These are phyloP conservation scores for Villa cingulata DNA, from an alignment of 2,888 invertebrate species.

Conservation along the genomic window DNA sequence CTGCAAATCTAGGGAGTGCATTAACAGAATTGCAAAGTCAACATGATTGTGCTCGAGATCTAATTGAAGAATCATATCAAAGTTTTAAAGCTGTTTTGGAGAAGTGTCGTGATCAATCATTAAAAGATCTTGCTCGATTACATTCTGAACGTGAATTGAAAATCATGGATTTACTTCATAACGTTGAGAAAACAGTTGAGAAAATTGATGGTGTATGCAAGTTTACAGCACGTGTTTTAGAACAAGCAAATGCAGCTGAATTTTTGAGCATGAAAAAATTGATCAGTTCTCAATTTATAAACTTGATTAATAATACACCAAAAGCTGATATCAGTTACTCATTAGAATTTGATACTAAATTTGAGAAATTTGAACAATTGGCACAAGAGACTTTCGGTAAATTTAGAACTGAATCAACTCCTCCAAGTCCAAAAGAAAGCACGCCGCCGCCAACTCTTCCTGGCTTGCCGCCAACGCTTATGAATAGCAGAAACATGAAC, in stretches of 20 bases:
- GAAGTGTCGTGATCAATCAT: constrained; percentile 59
- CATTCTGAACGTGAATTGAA: constrained; percentile 77
- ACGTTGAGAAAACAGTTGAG: constrained; percentile 69
- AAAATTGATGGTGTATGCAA: constrained; percentile 77
- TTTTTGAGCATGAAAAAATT: constrained; percentile 69
- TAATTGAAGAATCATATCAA: constrained; percentile 67
- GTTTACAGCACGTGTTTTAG: constrained; percentile 67
- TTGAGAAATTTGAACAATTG: constrained; percentile 60
- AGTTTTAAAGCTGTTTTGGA: constrained; percentile 71
- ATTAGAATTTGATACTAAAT: constrained; percentile 69
- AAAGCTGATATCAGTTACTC: constrained; percentile 66
- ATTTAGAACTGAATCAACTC: constrained; percentile 49
- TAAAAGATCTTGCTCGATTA: constrained; percentile 57
- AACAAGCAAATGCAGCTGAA: constrained; percentile 73
- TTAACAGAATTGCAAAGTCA: constrained; percentile 77
- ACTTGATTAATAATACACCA: constrained; percentile 67
- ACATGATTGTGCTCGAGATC: constrained; percentile 68
- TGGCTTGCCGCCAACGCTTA: constrained; percentile 38
- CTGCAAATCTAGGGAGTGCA: constrained; percentile 60
- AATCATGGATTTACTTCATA: constrained; percentile 77
- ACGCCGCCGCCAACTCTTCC: constrained; percentile 38
- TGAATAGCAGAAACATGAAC: constrained; percentile 15
- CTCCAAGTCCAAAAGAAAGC: constrained; percentile 38
- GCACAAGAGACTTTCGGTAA: constrained; percentile 59
- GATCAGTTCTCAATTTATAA: constrained; percentile 61